Percentiles rank a stretch among this genome's conserved stretches.
Evolutionary conservation across 2,113 vertebrate species (phyloP).

Genomic region (Hypanus sabinus): DNA sequence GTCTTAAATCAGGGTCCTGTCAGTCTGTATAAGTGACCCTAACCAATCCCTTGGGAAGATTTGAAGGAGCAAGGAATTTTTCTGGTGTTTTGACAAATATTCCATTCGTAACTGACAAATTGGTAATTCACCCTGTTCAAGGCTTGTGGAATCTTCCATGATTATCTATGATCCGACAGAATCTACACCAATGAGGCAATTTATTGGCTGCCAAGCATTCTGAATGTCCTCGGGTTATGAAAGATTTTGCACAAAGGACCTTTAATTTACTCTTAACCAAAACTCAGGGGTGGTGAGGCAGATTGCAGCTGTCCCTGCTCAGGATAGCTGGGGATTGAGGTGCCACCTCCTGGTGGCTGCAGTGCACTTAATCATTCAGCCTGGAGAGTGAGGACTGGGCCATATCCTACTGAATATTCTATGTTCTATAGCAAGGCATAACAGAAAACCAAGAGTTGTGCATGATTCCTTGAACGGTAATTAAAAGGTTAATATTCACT

Average conservation of each 20-base stretch:
- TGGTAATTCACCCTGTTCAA: neutral
- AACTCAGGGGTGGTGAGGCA: neutral
- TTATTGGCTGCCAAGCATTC: neutral
- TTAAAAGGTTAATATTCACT: neutral
- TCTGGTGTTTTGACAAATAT: conserved; percentile 1
- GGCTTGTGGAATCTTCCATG: neutral
- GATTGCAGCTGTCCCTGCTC: neutral
- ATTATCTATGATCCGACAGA: neutral
- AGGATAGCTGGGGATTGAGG: neutral
- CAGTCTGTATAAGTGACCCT: neutral
- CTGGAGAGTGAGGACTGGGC: neutral
- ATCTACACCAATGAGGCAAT: neutral
- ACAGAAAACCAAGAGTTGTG: neutral
- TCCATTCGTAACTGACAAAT: neutral
- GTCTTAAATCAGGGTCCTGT: neutral
- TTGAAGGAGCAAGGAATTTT: neutral
- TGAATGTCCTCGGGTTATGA: neutral
- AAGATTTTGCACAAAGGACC: neutral
- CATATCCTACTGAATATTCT: neutral
- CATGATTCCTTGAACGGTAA: neutral
- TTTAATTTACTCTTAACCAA: neutral
- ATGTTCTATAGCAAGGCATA: neutral
- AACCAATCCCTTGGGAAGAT: neutral
- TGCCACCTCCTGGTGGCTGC: neutral
- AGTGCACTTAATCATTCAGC: neutral